Base-by-base conservation (phyloP, 2,888 invertebrate species). In the Caenorhabditis macrosperma region DNA sequence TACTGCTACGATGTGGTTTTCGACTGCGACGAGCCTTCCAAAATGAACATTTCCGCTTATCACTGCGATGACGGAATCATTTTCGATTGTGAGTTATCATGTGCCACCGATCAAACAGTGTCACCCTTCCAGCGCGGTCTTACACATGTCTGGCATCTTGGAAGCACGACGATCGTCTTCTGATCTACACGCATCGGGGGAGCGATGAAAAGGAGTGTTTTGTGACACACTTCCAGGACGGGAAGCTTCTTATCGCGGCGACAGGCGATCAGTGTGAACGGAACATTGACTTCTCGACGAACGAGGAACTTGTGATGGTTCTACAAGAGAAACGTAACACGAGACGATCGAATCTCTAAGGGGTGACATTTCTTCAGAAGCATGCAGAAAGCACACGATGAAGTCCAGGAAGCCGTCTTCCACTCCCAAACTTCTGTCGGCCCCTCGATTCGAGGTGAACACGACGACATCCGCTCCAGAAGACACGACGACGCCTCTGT, bases 101-200 rank as follows among this genome's bases (percentile, higher is more conserved):
- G n/a, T 22, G 6, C 12, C 50, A 33, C 6, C 12, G 4, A 30
- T 28, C 20, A 6, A 28, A 54, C 10, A 41, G n/a, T n/a, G n/a
- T n/a, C n/a, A n/a, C n/a, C 35, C 24, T 66, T 86, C 63, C 66
- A 87, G 87, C 83, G 6, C 79, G 79, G 24, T 75, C 78, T 1
- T 88, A 88, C 63, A 78, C 66, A 7, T 88, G 88, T 24, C 54
- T 85, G 12, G 88, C 85, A 24, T 85, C 86, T 1, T 88, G 88
- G 88, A 78, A 81, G 20, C 85, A 88, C 46, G 81, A 79, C 46
- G 80, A 81, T 1, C 50, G 78, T n/a, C 68, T 86, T 30, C 82
- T 85, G 60, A 82, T 87, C n/a, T 88, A 85, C 57, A 66, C 86
- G 5, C 78, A 74, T 38, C 64, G 78, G 30, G 72, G 68, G 10